Conservation (phyloP, 64 coral and sea anemone species). For the Stylophora pistillata region DNA sequence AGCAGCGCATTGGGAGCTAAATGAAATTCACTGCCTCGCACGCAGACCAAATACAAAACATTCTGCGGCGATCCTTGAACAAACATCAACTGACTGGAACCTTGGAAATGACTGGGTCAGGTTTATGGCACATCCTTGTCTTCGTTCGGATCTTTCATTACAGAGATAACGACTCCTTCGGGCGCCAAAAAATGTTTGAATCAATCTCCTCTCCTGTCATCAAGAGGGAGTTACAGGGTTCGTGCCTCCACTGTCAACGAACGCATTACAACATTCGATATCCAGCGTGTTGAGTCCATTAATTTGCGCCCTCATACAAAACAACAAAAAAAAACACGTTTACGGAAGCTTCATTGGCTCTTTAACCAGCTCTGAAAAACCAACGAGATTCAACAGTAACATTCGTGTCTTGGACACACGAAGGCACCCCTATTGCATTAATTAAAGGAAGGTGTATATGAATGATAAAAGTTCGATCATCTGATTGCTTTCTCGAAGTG, state of each 20-base stretch:
- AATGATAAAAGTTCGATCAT: neutral
- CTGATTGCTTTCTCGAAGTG: neutral
- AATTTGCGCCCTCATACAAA: neutral
- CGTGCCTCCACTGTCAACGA: constrained; percentile 19
- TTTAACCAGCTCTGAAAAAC: neutral
- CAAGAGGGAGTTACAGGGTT: neutral
- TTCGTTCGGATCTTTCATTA: constrained; percentile 7
- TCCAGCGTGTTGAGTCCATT: neutral
- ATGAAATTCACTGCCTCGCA: neutral
- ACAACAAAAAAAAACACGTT: neutral
- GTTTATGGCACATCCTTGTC: constrained; percentile 14
- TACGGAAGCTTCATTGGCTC: neutral
- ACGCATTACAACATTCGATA: constrained; percentile 1
- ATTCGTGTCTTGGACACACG: neutral
- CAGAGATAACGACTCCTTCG: neutral
- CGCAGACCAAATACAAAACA: neutral
- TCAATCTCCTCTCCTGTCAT: neutral
- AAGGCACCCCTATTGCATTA: neutral
- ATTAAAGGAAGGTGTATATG: neutral
- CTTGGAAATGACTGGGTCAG: neutral
- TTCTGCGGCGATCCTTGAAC: neutral
- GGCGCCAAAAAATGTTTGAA: constrained; percentile 4
- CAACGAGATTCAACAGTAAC: neutral
- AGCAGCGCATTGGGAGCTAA: neutral
- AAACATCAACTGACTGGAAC: neutral